A percentile compares a stretch with the other conserved stretches of the same genome.
phyloP scores from a whole-genome alignment of 2,797 vertebrate genomes.

The Kryptolebias ocellatus region DNA sequence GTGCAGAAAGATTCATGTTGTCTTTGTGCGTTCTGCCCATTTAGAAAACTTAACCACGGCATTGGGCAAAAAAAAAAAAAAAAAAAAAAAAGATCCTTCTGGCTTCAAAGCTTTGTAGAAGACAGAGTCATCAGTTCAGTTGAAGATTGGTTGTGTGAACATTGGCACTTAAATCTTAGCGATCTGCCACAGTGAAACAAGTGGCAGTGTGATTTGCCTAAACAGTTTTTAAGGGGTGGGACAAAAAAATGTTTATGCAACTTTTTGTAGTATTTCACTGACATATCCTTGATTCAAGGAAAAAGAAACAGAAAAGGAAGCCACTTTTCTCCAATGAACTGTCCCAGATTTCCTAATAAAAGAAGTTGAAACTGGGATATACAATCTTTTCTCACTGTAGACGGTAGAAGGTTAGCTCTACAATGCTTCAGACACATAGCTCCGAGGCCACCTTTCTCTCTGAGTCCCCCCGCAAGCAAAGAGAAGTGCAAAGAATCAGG shows the following conservation, averaged over 20 bases:
- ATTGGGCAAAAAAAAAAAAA: constrained; percentile 24
- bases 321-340: constrained; percentile 87
- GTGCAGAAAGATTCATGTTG: constrained; percentile 70
- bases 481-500: constrained; percentile 44
- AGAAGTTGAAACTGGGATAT: constrained; percentile 55
- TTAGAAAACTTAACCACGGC: background rate
- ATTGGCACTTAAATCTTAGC: constrained; percentile 83
- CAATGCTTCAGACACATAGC: constrained; percentile 90
- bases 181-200: constrained; percentile 74
- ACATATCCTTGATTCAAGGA: constrained; percentile 99
- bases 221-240: constrained; percentile 47
- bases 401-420: constrained; percentile 89
- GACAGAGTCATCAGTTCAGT: constrained; percentile 40
- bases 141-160: constrained; percentile 71
- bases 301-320: constrained; percentile 83
- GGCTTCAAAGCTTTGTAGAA: constrained; percentile 39
- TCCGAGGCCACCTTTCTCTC: constrained; percentile 94
- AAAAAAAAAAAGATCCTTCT: constrained; percentile 25
- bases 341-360: constrained; percentile 64
- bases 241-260: constrained; percentile 64
- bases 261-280: constrained; percentile 82
- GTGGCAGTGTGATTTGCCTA: constrained; percentile 84
- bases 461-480: constrained; percentile 77
- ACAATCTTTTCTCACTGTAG: constrained; percentile 87
- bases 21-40: constrained; percentile 70